Evolutionary conservation across 2,888 invertebrate species (phyloP).

Genomic region (Drosophila phalerata): DNA sequence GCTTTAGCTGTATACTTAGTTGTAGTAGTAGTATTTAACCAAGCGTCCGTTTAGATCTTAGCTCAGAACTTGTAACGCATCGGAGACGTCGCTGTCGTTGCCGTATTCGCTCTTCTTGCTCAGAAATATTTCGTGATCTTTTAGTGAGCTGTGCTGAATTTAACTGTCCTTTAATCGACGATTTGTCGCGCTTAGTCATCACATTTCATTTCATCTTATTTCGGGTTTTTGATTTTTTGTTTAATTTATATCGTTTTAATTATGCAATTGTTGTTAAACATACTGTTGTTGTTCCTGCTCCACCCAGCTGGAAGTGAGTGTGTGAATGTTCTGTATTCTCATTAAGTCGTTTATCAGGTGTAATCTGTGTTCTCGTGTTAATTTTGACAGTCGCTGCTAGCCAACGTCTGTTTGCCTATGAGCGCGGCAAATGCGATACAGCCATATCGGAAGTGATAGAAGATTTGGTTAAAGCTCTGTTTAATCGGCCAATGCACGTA

Average conservation of each 20-base stretch:
- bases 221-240: constrained; percentile 22
- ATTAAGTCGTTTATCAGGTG: constrained; percentile 15
- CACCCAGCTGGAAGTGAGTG: constrained; percentile 48
- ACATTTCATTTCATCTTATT: constrained; percentile 11
- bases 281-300: constrained; percentile 15
- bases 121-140: constrained; percentile 44
- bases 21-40: constrained; percentile 69
- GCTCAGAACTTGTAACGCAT: constrained; percentile 73
- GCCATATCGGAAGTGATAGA: constrained; percentile 69
- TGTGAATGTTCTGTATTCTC: constrained; percentile 15
- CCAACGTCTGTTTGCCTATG: constrained; percentile 67
- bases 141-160: constrained; percentile 39
- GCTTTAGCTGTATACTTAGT: constrained; percentile 35
- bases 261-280: constrained; percentile 41
- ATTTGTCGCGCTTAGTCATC: constrained; percentile 34
- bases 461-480: constrained; percentile 58
- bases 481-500: constrained; percentile 43
- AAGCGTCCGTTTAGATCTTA: constrained; percentile 74
- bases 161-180: constrained; percentile 46
- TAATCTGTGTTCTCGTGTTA: constrained; percentile 21
- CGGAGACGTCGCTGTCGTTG: constrained; percentile 55
- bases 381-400: constrained; percentile 18
- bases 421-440: constrained; percentile 73
- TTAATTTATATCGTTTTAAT: constrained; percentile 22
- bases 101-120: constrained; percentile 13